Evolutionary conservation across 2,888 invertebrate species (phyloP).

Genomic region (Tipula lateralis): DNA sequence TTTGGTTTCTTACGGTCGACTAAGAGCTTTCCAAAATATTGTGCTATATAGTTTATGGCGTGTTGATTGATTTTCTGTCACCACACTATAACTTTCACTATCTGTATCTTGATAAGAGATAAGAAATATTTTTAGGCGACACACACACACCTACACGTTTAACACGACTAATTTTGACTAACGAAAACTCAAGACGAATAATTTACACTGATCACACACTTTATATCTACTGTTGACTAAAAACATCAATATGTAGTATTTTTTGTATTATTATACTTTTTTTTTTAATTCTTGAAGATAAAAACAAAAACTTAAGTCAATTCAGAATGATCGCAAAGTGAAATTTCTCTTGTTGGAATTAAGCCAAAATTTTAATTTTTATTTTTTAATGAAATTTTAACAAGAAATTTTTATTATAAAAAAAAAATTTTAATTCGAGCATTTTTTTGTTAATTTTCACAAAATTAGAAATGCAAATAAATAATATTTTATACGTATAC

Average conservation of each 20-base stretch:
- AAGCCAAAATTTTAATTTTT: not conserved
- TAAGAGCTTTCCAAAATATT: not conserved
- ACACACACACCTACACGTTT: not conserved
- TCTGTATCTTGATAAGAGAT: no score
- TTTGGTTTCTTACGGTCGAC: not conserved
- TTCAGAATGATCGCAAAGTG: not conserved
- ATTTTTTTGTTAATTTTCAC: conserved; percentile 6
- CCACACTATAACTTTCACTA: no score
- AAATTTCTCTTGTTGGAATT: not conserved
- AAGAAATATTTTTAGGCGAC: not conserved
- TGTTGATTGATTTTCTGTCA: not conserved
- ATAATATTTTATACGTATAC: not conserved
- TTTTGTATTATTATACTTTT: not conserved
- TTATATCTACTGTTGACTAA: conserved; percentile 8
- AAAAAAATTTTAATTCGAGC: not conserved
- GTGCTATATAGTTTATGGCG: not conserved
- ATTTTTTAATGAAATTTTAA: conserved; percentile 15
- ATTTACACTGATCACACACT: conserved; percentile 1
- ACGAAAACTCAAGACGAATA: not conserved
- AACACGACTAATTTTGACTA: not conserved
- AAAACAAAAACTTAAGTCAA: conserved; percentile 24
- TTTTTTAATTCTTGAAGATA: not conserved
- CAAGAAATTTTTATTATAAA: not conserved
- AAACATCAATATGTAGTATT: not conserved
- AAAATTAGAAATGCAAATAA: conserved; percentile 14